A percentile compares a stretch with the other conserved stretches of the same genome.
Evolutionary conservation across 2,888 invertebrate genomes (phyloP).

Genomic region (Apamea monoglypha): DNA sequence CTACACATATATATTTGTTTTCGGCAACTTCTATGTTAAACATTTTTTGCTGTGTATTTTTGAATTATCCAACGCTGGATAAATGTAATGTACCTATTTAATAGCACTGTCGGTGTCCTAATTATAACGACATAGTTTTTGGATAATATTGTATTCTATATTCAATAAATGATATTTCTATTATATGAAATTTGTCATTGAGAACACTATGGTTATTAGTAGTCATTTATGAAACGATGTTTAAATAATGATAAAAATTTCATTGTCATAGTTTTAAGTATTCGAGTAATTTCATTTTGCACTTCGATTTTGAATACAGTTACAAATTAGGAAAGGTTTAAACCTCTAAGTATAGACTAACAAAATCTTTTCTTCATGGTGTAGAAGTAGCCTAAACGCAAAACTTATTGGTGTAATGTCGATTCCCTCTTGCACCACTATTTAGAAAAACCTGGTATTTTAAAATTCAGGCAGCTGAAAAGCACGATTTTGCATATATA

Average conservation of each 20-base stretch:
- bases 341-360: conserved; percentile 85
- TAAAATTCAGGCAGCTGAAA: conserved; percentile 72
- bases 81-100: conserved; percentile 83
- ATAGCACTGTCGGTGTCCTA: conserved; percentile 88
- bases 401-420: conserved; percentile 79
- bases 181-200: conserved; percentile 89
- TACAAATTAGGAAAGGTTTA: conserved; percentile 85
- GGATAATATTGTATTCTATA: conserved; percentile 90
- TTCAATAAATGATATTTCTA: conserved; percentile 90
- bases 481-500: conserved; percentile 60
- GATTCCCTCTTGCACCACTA: conserved; percentile 78
- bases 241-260: conserved; percentile 87
- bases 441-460: conserved; percentile 69
- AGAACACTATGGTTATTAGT: conserved; percentile 87
- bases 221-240: conserved; percentile 87
- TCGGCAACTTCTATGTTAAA: conserved; percentile 84
- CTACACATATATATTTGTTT: conserved; percentile 82
- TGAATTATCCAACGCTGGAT: conserved; percentile 84
- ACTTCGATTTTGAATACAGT: conserved; percentile 87
- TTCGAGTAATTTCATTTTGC: conserved; percentile 89
- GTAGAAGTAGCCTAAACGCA: conserved; percentile 85
- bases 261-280: conserved; percentile 90
- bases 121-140: conserved; percentile 88
- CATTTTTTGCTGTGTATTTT: conserved; percentile 82
- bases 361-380: conserved; percentile 86